These are phyloP conservation scores for Aythya fuligula DNA, from an alignment of 2,797 vertebrate species.

Conservation along the genomic window DNA sequence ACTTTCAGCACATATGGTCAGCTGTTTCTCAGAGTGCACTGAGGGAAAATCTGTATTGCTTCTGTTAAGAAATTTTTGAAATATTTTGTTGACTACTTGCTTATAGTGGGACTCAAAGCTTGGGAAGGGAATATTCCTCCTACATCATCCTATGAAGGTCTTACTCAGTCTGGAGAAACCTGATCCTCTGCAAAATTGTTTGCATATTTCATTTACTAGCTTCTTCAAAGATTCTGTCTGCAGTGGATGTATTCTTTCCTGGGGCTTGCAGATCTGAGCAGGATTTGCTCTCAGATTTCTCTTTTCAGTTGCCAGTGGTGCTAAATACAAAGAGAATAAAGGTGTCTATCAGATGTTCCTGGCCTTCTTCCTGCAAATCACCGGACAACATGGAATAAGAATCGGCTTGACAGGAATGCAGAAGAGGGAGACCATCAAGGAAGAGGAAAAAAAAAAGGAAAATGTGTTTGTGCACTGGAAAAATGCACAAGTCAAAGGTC, in stretches of 20 bases:
- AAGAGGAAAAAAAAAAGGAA: background rate
- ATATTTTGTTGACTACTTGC: constrained; percentile 26
- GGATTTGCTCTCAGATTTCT: constrained; percentile 30
- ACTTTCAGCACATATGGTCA: constrained; percentile 21
- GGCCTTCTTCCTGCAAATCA: background rate
- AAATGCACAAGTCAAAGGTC: background rate
- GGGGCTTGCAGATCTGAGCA: constrained; percentile 7
- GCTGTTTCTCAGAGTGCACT: constrained; percentile 18
- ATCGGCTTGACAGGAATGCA: background rate
- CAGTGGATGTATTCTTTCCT: constrained; percentile 15
- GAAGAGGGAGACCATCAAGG: background rate
- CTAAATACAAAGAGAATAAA: constrained; percentile 41
- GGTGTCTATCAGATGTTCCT: background rate
- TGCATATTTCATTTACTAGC: constrained; percentile 30
- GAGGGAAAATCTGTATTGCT: constrained; percentile 18
- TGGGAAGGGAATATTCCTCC: background rate
- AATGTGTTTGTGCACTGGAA: background rate
- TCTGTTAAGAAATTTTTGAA: constrained; percentile 14
- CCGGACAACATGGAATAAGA: background rate
- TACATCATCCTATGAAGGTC: background rate
- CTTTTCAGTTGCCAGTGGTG: constrained; percentile 4
- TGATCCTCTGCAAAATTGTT: constrained; percentile 17
- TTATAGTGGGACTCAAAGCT: background rate
- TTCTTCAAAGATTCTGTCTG: constrained; percentile 42
- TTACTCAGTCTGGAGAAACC: constrained; percentile 8